phyloP scores from a whole-genome alignment of 2,113 vertebrate species.

The Phyllostomus discolor region DNA sequence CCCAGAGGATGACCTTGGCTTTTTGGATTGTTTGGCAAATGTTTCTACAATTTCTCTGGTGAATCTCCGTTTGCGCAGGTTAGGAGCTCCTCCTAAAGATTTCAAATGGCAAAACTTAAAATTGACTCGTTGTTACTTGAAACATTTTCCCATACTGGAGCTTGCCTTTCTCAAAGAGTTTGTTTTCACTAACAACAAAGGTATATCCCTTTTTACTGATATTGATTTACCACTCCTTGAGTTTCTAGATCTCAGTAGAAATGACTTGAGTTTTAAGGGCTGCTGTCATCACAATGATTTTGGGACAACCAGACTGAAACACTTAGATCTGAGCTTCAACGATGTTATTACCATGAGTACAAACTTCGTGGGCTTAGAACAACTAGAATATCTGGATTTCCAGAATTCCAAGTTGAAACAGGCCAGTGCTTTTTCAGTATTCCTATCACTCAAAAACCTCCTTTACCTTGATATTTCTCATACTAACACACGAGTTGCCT shows the following conservation, averaged over 20 bases:
- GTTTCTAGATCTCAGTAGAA: constrained; percentile 80
- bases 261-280: constrained; percentile 36
- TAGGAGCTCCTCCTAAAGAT: constrained; percentile 9
- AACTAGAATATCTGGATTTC: constrained; percentile 79
- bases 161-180: constrained; percentile 76
- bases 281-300: constrained; percentile 57
- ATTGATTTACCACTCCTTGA: constrained; percentile 70
- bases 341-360: constrained; percentile 45
- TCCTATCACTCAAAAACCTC: constrained; percentile 76
- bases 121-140: constrained; percentile 28
- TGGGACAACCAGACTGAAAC: constrained; percentile 62
- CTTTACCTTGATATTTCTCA: constrained; percentile 84
- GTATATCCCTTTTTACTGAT: background rate
- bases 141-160: background rate
- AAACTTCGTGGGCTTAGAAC: constrained; percentile 68
- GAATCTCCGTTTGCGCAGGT: rapidly evolving
- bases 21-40: constrained; percentile 77
- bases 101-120: constrained; percentile 74
- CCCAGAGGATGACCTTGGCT: background rate
- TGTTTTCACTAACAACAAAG: constrained; percentile 64
- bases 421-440: constrained; percentile 68
- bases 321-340: constrained; percentile 84
- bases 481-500: constrained; percentile 68
- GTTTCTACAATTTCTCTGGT: constrained; percentile 77
- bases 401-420: constrained; percentile 70